A percentile compares a stretch with the other conserved stretches of the same genome.
Evolutionary conservation across 2,797 vertebrate species (phyloP).

Genomic region (Scleropages formosus): DNA sequence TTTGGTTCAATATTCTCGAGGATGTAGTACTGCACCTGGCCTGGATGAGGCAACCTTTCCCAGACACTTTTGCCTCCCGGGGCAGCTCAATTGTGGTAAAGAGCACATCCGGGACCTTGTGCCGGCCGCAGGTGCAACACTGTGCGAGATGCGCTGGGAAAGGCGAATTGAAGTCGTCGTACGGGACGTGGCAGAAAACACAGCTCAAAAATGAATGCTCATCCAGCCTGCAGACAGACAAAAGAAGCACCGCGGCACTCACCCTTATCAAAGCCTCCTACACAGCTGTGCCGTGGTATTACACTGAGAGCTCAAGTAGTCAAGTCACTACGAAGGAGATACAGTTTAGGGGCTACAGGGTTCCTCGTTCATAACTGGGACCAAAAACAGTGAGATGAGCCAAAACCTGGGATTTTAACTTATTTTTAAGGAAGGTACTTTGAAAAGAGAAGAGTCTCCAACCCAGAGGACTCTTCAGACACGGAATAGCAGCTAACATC

Average conservation of each 20-base stretch:
- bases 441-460: too few species aligned
- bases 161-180: constrained; percentile 97
- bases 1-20: too few species aligned
- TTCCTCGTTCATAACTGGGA: too few species aligned
- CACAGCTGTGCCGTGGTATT: too few species aligned
- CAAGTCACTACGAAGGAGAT: too few species aligned
- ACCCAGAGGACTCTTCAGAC: too few species aligned
- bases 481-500: too few species aligned
- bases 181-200: constrained; percentile 96
- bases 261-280: neutral
- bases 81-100: constrained; percentile 96
- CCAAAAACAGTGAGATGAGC: too few species aligned
- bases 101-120: constrained; percentile 94
- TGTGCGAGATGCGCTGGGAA: constrained; percentile 95
- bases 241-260: neutral
- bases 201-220: constrained; percentile 82
- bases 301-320: neutral
- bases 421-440: too few species aligned
- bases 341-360: too few species aligned
- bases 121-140: constrained; percentile 86
- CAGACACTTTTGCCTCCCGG: constrained; percentile 80
- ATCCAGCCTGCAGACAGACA: constrained; percentile 74
- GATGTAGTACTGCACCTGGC: constrained; percentile 80
- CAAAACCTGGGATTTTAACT: too few species aligned
- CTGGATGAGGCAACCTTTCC: constrained; percentile 98